Percentiles rank a stretch among this genome's conserved stretches.
phyloP scores from a whole-genome alignment of 2,797 vertebrate genomes.

The Phalanger gymnotis region DNA sequence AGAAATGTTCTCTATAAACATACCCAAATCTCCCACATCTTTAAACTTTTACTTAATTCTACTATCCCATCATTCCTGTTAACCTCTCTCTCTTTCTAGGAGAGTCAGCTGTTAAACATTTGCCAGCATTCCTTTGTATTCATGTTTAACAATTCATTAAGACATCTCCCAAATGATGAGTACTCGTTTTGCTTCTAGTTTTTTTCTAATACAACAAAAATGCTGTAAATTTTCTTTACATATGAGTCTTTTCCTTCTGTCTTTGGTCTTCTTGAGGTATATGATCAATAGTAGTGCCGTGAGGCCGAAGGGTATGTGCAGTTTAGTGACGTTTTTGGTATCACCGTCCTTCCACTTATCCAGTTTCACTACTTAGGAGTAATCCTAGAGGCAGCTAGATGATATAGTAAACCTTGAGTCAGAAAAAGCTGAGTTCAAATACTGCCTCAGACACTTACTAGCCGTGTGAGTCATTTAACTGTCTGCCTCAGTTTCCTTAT shows the following conservation, averaged over 20 bases:
- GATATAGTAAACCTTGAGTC: neutral
- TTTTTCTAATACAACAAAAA: neutral
- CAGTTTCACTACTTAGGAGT: neutral
- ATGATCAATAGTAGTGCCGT: neutral
- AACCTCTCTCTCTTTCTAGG: neutral
- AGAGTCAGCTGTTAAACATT: neutral
- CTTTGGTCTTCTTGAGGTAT: neutral
- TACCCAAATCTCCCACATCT: neutral
- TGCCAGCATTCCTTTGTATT: neutral
- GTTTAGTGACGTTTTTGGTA: neutral
- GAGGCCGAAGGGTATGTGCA: neutral
- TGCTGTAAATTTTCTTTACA: neutral
- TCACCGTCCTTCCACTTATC: neutral
- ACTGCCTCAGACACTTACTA: neutral
- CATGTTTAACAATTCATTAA: neutral
- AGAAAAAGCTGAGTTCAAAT: neutral
- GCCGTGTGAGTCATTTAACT: neutral
- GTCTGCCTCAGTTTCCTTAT: neutral
- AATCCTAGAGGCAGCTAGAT: neutral
- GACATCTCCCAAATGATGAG: neutral
- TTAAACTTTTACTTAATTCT: neutral
- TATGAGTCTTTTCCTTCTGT: neutral
- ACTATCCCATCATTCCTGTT: neutral
- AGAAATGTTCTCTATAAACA: neutral
- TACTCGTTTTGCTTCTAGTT: neutral